Conservation (phyloP, 2,113 vertebrate species). For the Heliornis fulica region DNA sequence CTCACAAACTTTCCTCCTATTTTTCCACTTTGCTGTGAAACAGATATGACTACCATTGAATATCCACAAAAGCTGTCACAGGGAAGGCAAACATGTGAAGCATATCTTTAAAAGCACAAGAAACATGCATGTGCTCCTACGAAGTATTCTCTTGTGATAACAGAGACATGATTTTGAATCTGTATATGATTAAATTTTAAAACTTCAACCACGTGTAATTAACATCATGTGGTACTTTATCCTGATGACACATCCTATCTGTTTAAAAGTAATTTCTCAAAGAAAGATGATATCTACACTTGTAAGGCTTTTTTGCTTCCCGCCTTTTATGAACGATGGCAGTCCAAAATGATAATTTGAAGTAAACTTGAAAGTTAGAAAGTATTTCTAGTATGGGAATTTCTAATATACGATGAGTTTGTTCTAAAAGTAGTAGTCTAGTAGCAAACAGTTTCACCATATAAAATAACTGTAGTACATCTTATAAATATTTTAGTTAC, state of each 20-base stretch:
- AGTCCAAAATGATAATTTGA: background rate
- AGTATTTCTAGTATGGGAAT: background rate
- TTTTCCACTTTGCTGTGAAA: background rate
- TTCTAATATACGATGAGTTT: background rate
- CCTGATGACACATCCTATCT: background rate
- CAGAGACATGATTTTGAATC: background rate
- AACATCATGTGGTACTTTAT: background rate
- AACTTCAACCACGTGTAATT: background rate
- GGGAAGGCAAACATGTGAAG: background rate
- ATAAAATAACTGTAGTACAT: background rate
- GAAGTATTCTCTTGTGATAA: background rate
- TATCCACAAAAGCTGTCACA: background rate
- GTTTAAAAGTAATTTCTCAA: constrained; percentile 25
- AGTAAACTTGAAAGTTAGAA: background rate
- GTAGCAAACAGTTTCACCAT: background rate
- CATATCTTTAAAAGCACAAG: background rate
- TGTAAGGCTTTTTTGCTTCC: background rate
- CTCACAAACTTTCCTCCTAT: background rate
- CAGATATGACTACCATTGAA: background rate
- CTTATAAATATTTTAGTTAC: background rate
- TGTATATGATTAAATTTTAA: constrained; percentile 22
- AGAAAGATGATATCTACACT: background rate
- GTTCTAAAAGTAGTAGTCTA: background rate
- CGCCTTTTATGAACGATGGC: background rate
- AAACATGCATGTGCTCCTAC: background rate